Evolutionary conservation across 1,140 invertebrate species (phyloP), one percentile per base, ranked within the genome.

Genomic region (Drosophila auraria): DNA sequence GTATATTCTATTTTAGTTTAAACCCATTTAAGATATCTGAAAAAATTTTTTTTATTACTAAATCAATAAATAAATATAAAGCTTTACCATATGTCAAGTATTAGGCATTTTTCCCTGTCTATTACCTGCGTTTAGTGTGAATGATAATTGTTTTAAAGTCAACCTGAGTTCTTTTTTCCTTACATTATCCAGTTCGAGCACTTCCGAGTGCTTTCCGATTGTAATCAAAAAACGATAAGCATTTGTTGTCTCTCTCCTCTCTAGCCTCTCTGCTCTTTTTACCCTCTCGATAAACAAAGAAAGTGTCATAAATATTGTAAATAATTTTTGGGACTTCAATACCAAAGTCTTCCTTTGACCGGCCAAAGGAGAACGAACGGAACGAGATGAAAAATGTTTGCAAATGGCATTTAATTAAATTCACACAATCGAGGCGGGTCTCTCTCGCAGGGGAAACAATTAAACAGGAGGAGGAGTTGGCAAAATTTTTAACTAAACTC

Each of bases 371-470:
- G 51, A 54, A 36, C 20, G 20, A 57, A 49, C 20, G n/a, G 14
- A 25, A 27, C 14, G 11, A 53, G 25, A 57, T 33, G 44, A 53
- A 44, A 62, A 66, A 57, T 42, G 72, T 65, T 81, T 81, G 78
- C 79, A 81, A 87, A 89, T 84, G 73, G 47, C 73, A 78, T 87
- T 87, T 87, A 78, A 87, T 89, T 87, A 87, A 87, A 89, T 81
- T 60, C 60, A 45, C 45, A 74, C 51, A 62, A 76, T 64, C 14
- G 27, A 38, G 42, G 14, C 11, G 15, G 42, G 11, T 17, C 27
- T 36, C 27, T 30, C 5, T 30, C 33, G 14, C 5, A 11, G 40
- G 7, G 56, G 62, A 47, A 73, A 82, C 73, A 89, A 89, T 89
- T 90, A 89, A 86, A 81, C 57, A 78, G 70, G 59, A 78, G 65